Conservation (phyloP, 2,888 invertebrate species). For the Ormyrus labotus region DNA sequence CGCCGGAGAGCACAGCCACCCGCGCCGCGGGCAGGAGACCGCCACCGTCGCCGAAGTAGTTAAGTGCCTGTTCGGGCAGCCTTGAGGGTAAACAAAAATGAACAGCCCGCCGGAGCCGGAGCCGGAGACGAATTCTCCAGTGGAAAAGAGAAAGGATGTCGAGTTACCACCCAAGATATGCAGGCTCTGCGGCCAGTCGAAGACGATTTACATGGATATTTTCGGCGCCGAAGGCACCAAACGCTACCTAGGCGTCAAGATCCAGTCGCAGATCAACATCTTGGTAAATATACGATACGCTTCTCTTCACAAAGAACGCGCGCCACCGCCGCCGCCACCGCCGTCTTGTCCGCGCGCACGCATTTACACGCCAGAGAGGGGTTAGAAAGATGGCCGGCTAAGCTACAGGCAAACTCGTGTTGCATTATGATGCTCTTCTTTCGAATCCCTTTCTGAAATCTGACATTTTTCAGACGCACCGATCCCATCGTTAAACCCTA, state of each 20-base stretch:
- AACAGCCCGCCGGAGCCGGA: constrained; percentile 63
- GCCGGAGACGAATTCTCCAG: constrained; percentile 55
- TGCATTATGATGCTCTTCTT: no score
- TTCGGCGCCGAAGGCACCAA: constrained; percentile 72
- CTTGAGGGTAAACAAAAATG: constrained; percentile 69
- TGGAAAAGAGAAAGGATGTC: no score
- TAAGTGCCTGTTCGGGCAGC: constrained; percentile 65
- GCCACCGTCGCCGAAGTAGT: constrained; percentile 59
- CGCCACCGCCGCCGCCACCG: neutral
- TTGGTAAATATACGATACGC: constrained; percentile 65
- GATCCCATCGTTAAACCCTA: neutral
- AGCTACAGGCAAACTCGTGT: constrained; percentile 2
- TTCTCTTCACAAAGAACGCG: no score
- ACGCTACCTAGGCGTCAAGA: constrained; percentile 70
- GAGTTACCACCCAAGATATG: constrained; percentile 61
- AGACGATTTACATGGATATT: constrained; percentile 71
- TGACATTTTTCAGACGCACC: no score
- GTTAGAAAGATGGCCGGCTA: constrained; percentile 68
- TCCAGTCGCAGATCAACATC: constrained; percentile 72
- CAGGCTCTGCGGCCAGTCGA: constrained; percentile 71
- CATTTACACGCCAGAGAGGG: constrained; percentile 56
- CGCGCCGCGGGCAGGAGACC: neutral
- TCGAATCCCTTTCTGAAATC: no score
- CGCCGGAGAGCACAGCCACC: neutral
- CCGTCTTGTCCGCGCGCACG: constrained; percentile 2